phyloP scores from a whole-genome alignment of 2,113 vertebrate species.

The Talpa occidentalis region DNA sequence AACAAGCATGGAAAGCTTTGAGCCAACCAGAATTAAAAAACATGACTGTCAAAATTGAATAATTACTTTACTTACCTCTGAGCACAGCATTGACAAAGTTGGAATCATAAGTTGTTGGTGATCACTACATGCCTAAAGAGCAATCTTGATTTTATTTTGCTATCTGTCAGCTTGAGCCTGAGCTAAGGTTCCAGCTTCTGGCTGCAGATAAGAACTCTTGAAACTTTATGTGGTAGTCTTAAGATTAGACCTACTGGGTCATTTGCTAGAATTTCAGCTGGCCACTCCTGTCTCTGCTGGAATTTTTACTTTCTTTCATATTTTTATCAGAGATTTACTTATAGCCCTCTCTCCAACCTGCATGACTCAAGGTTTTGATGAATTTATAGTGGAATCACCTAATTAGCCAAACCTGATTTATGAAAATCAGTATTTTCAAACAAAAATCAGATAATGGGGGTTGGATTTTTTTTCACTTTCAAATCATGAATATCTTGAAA shows the following conservation, averaged over 20 bases:
- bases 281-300: not conserved
- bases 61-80: not conserved
- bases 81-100: not conserved
- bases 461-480: not conserved
- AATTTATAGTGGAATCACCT: not conserved
- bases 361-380: slow-evolving; percentile 3
- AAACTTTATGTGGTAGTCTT: not conserved
- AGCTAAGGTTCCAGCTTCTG: not conserved
- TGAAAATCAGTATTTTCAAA: not conserved
- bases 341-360: not conserved
- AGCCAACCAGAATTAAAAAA: not conserved
- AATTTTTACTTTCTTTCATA: slow-evolving; percentile 4
- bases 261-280: slow-evolving; percentile 26
- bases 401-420: slow-evolving; percentile 29
- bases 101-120: not conserved
- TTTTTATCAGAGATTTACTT: not conserved
- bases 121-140: not conserved
- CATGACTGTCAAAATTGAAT: not conserved
- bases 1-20: not conserved
- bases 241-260: not conserved
- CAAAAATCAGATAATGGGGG: not conserved
- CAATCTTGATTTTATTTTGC: not conserved
- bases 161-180: not conserved
- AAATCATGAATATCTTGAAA: slow-evolving; percentile 16
- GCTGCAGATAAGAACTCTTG: not conserved